phyloP scores from a whole-genome alignment of 2,797 vertebrate species.

The Rousettus madagascariensis region DNA sequence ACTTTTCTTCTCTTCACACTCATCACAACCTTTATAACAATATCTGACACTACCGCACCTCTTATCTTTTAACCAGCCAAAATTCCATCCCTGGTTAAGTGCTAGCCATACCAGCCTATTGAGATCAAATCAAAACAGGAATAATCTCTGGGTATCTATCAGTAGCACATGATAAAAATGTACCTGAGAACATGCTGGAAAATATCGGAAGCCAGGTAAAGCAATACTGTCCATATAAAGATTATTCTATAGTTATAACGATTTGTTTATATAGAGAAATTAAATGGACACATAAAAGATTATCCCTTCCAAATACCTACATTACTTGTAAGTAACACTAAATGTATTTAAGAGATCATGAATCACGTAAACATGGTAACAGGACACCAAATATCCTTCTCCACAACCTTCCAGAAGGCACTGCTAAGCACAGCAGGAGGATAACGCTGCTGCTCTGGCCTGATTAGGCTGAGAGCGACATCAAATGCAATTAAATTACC shows the following conservation, averaged over 20 bases:
- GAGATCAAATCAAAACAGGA: neutral
- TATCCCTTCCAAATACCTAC: neutral
- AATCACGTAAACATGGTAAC: conserved; percentile 34
- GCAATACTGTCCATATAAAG: neutral
- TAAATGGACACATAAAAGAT: neutral
- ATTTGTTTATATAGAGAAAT: neutral
- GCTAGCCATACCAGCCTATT: neutral
- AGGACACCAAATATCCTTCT: conserved; percentile 56
- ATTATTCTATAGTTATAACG: neutral
- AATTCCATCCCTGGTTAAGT: neutral
- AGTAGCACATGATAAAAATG: neutral
- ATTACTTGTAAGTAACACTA: neutral
- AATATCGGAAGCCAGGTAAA: neutral
- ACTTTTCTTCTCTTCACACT: neutral
- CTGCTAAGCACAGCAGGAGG: conserved; percentile 13
- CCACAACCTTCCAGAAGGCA: conserved; percentile 10
- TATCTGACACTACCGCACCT: neutral
- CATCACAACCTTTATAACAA: neutral
- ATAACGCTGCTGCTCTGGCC: neutral
- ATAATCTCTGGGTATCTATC: neutral
- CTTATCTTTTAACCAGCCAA: neutral
- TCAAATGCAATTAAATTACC: conserved; percentile 62
- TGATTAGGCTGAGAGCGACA: conserved; percentile 55
- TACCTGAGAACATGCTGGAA: neutral
- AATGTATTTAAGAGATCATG: neutral